phyloP scores from a whole-genome alignment of 2,888 invertebrate genomes.

The Hypomecis punctinalis region DNA sequence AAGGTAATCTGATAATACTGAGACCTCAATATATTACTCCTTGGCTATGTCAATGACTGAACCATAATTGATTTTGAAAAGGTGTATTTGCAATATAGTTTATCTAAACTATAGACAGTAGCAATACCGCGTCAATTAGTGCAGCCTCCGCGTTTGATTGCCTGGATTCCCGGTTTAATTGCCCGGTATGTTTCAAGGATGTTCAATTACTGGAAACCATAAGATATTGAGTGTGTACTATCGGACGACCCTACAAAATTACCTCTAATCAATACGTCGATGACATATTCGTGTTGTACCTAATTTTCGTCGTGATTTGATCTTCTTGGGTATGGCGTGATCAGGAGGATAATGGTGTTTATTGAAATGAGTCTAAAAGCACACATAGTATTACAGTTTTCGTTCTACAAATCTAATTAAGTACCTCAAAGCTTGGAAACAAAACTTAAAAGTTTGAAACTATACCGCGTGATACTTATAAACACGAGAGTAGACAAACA shows the following conservation, averaged over 20 bases:
- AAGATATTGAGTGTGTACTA: conserved; percentile 10
- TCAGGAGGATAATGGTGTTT: background rate
- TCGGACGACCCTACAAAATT: conserved; percentile 12
- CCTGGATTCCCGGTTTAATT: no score
- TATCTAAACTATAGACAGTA: background rate
- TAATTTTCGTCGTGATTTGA: conserved; percentile 3
- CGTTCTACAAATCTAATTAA: background rate
- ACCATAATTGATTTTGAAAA: background rate
- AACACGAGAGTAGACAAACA: background rate
- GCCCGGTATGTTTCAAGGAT: background rate
- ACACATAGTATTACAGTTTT: conserved; percentile 7
- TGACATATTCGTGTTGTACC: background rate
- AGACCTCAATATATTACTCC: conserved; percentile 1
- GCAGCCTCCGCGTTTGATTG: background rate
- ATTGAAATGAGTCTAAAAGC: conserved; percentile 7
- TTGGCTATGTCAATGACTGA: background rate
- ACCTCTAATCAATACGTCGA: conserved; percentile 3
- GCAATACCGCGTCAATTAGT: background rate
- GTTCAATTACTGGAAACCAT: background rate
- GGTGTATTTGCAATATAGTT: background rate
- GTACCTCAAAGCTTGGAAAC: background rate
- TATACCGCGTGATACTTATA: background rate
- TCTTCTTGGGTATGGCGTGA: conserved; percentile 6
- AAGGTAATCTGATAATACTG: background rate
- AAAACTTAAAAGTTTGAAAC: background rate